Evolutionary conservation across 1,140 invertebrate species (phyloP), one percentile per base, ranked within the genome.

Genomic region (Triops cancriformis): DNA sequence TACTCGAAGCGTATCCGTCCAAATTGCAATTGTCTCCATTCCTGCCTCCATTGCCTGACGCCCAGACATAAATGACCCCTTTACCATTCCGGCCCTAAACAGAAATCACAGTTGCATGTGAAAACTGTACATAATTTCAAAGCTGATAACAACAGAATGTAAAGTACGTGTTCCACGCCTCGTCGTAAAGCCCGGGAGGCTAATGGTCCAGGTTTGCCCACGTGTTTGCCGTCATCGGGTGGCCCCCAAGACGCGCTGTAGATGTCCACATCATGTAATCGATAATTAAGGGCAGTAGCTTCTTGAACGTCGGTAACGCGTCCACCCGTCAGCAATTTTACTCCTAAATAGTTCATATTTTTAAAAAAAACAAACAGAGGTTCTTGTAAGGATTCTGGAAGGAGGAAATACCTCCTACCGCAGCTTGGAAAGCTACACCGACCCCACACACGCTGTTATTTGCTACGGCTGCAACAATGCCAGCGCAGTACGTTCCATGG

Each of bases 51-150:
- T 98, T 97, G 1, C 96, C 95, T 27, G 92, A 93, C 1, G 95
- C 96, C 93, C 95, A 98, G 0, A 97, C 91, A 85, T 92, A 97
- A 80, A 97, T 94, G 9, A 87, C 88, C 0, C 95, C 96, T 84
- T 90, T 90, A 3, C 94, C 95, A 11, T 85, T 84, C 14, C 95
- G 89, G 74, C 95, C 95, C 92, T 96, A 80, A 14, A 64, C 6
- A 41, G 23, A 28, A 45, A n/a, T n/a, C n/a, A 26, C 1, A 31
- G 2, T 7, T 6, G 14, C 27, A 7, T 6, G 14, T 76, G 1
- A 1, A 51, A 76, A 31, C n/a, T 2, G 1, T 75, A 23, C 14
- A 75, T 31, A 31, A 18, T 74, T 74, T n/a, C 28, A 31, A 26
- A n/a, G 3, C 10, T 74, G n/a, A 42, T 64, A 28, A 23, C 43